Base-by-base conservation (phyloP, 2,888 invertebrate species). In the Phytoseiulus persimilis region DNA sequence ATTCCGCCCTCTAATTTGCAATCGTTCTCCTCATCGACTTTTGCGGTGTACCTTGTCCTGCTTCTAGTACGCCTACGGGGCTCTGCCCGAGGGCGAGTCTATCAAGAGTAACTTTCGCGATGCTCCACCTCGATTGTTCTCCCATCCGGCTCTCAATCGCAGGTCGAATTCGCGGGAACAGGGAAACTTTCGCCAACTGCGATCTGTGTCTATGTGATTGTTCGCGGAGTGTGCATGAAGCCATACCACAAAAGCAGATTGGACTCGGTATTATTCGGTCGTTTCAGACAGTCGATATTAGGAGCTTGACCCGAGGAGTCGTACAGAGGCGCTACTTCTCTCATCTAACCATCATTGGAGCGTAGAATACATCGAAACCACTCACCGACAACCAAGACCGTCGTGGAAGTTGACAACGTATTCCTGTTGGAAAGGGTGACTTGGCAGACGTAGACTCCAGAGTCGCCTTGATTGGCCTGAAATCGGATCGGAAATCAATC, bases 391-490 rank as follows among this genome's bases (percentile, higher is more conserved):
- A 87, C 33, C 32, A 87, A 31, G 18, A 87, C 87, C 1, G 87
- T 87, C 5, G 87, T 87, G 31, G 87, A 87, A 5, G 87, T 87
- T 14, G 87, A 33, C n/a, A 87, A n/a, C 18, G 87, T 32, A 23
- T 87, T 33, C 33, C 87, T n/a, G 33, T 87, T 45, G 28, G 87
- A 87, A 3, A 87, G 87, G 14, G 87, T 87, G 39, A 87, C 87
- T n/a, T 87, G 87, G 33, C 87, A 87, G n/a, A 87, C 33, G 23
- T 87, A 87, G 28, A 87, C 87, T n/a, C 87, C 87, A 5, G 87
- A 87, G 31, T 87, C 87, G 87, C 87, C 45, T 3, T 14, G 32
- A 87, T 87, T 87, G 6, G 87, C 87, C 87, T 87, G 87, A 32
- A 33, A 33, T 32, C 32, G 14, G 31, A 5, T n/a, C 2, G 31